These are phyloP conservation scores for Drosophila monieri DNA, from an alignment of 2,888 invertebrate genomes.

Conservation along the genomic window DNA sequence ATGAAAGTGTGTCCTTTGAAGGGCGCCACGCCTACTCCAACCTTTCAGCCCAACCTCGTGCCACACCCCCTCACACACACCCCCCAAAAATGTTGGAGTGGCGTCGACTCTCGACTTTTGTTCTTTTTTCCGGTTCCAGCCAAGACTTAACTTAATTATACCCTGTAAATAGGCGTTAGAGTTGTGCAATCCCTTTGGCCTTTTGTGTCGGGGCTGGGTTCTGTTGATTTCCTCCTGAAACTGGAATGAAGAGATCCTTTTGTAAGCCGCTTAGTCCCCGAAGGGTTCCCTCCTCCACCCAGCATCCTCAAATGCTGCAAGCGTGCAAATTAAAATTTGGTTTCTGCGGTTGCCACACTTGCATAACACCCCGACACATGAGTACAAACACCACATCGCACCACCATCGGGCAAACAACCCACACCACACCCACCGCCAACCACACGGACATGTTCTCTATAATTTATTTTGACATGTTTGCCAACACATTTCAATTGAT, in stretches of 20 bases:
- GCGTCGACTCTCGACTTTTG: constrained; percentile 68
- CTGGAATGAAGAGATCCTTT: constrained; percentile 52
- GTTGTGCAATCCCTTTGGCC: constrained; percentile 67
- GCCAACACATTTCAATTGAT: constrained; percentile 84
- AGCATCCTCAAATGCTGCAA: constrained; percentile 73
- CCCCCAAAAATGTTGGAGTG: constrained; percentile 37
- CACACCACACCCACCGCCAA: constrained; percentile 46
- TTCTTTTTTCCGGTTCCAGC: constrained; percentile 57
- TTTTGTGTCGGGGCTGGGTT: constrained; percentile 15
- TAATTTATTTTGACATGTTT: constrained; percentile 84
- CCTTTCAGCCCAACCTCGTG: neutral
- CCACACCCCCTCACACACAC: constrained; percentile 2
- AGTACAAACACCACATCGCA: constrained; percentile 29
- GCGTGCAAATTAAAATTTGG: constrained; percentile 80
- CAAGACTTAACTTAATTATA: constrained; percentile 73
- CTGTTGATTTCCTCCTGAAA: constrained; percentile 58
- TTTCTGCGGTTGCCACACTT: constrained; percentile 78
- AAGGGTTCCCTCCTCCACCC: constrained; percentile 45
- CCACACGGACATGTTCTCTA: constrained; percentile 55
- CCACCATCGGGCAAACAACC: constrained; percentile 65
- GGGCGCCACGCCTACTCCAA: constrained; percentile 1
- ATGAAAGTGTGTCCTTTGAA: constrained; percentile 22
- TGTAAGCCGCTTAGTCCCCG: constrained; percentile 75
- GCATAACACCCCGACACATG: constrained; percentile 57
- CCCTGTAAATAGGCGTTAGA: constrained; percentile 76